Evolutionary conservation across 1,140 invertebrate species (phyloP), one percentile per base, ranked within the genome.

Genomic region (Campoletis sonorensis): DNA sequence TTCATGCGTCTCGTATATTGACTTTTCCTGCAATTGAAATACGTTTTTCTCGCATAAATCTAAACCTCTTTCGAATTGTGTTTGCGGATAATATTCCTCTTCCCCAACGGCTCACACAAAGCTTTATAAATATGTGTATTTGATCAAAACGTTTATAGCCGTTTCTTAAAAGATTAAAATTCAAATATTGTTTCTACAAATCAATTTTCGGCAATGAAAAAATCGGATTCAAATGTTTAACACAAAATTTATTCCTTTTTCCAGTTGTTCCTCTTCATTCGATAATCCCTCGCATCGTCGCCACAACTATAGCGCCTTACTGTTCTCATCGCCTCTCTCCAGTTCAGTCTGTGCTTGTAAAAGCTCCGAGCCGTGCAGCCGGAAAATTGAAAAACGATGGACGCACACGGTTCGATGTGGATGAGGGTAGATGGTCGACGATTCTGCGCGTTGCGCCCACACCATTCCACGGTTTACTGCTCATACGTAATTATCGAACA

Each of bases 401-500:
- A 81, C 72, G 84, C 79, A 80, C 75, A 79, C 26, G 58, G 67
- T 51, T 68, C 54, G 45, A 81, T 67, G 70, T 81, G 68, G 70
- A 76, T 76, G 80, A 81, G 76, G 76, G 76, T 76, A 72, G 81
- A 73, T 79, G 67, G 58, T 54, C 75, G 21, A 58, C 27, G 37
- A 61, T 54, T 77, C 73, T 77, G 73, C 51, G 13, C 51, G 27
- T 61, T 77, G 16, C 21, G 61, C 71, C 40, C 80, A 76, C 84
- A 80, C 82, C 82, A 78, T 76, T 82, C 80, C 83, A 87, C 85
- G 85, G 82, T 88, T 88, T 86, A 84, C 82, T 85, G 87, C 87
- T 86, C 86, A 87, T 86, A 87, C 84, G 87, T 87, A 88, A 88
- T 89, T 89, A 89, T 88, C 86, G 85, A 81, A 84, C 83, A 85